phyloP scores from a whole-genome alignment of 2,888 invertebrate genomes.

The Kuschelorhynchus macadamiae region DNA sequence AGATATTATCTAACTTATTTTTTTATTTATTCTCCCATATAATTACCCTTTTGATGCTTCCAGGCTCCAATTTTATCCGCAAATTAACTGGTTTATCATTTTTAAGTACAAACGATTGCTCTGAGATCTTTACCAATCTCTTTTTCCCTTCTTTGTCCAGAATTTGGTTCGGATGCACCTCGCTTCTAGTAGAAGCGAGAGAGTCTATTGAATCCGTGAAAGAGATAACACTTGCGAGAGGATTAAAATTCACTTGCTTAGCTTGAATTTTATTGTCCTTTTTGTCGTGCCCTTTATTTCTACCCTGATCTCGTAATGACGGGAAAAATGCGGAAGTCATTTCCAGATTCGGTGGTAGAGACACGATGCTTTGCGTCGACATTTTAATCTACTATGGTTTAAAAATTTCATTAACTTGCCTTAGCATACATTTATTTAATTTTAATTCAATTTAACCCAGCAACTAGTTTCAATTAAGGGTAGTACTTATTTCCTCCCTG shows the following conservation, averaged over 20 bases:
- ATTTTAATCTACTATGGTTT: conserved; percentile 49
- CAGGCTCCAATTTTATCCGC: conserved; percentile 55
- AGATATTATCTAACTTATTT: too few relatives aligned
- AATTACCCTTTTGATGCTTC: conserved; percentile 58
- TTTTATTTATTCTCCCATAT: neutral
- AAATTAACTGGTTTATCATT: conserved; percentile 64
- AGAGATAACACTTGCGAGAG: conserved; percentile 39
- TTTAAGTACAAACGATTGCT: conserved; percentile 61
- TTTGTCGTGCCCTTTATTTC: conserved; percentile 35
- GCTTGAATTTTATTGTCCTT: conserved; percentile 26
- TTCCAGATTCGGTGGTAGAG: conserved; percentile 61
- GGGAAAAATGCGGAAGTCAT: conserved; percentile 59
- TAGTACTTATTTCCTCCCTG: too few relatives aligned
- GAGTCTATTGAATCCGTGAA: conserved; percentile 34
- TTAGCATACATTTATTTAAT: too few relatives aligned
- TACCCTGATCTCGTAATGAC: conserved; percentile 40
- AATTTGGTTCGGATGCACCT: conserved; percentile 6
- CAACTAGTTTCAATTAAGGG: too few relatives aligned
- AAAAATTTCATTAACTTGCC: too few relatives aligned
- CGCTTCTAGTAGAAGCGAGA: conserved; percentile 9
- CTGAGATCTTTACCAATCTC: conserved; percentile 59
- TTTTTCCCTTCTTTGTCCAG: conserved; percentile 26
- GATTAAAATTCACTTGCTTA: conserved; percentile 47
- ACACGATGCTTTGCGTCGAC: conserved; percentile 63
- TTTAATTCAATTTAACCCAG: too few relatives aligned